A percentile compares a stretch with the other conserved stretches of the same genome.
Conservation (phyloP, 1,140 invertebrate genomes). For the Planococcus citri region DNA sequence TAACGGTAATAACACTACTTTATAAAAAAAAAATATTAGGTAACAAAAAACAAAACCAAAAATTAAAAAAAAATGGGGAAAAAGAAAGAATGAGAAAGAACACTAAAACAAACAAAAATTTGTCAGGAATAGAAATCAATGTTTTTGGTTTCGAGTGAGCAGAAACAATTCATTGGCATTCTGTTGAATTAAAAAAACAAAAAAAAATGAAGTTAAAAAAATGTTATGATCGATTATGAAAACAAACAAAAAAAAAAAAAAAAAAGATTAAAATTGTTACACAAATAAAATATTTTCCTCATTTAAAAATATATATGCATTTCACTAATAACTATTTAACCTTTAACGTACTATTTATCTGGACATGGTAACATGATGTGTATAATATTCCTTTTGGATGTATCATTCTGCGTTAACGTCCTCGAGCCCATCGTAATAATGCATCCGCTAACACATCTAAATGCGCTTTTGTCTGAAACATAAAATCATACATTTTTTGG, state of each 20-base stretch:
- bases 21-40: not conserved
- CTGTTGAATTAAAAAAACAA: not conserved
- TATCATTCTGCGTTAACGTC: conserved; percentile 47
- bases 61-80: not conserved
- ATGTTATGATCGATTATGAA: not conserved
- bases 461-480: conserved; percentile 83
- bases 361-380: conserved; percentile 20
- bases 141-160: not conserved
- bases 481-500: conserved; percentile 24
- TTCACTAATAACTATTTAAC: conserved; percentile 11
- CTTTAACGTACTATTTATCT: conserved; percentile 19
- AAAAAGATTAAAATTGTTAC: not conserved
- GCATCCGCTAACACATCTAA: conserved; percentile 86
- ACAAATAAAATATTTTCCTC: not conserved
- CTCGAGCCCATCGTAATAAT: conserved; percentile 78
- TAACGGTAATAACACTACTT: not conserved
- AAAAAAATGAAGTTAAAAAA: not conserved
- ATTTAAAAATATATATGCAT: not conserved
- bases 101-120: no score
- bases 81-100: not conserved
- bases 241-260: not conserved
- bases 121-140: no score
- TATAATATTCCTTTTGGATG: conserved; percentile 2
- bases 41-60: not conserved
- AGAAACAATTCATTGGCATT: conserved; percentile 18